Evolutionary conservation across 2,797 vertebrate species (phyloP).

Genomic region (Oreochromis grahami): DNA sequence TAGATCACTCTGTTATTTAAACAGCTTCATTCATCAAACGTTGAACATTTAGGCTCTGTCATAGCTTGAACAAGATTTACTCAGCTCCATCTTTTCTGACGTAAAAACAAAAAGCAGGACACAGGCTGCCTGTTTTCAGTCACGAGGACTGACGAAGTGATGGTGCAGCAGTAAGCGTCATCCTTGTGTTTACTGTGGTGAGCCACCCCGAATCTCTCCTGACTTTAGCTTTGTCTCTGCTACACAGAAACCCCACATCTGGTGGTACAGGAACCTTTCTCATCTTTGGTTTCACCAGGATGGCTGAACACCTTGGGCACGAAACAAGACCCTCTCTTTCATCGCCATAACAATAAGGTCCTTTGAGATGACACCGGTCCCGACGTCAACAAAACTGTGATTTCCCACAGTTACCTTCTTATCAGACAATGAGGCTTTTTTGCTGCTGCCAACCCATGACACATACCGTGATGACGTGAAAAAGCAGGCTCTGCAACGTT

Average conservation of each 20-base stretch:
- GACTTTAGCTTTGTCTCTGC: neutral
- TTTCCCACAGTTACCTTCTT: constrained; percentile 62
- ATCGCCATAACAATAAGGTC: constrained; percentile 56
- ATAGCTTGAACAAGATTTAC: neutral
- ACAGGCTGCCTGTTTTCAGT: constrained; percentile 22
- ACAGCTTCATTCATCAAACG: neutral
- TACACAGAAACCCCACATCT: constrained; percentile 7
- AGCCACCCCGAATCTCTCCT: neutral
- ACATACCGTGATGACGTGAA: constrained; percentile 21
- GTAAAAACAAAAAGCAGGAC: neutral
- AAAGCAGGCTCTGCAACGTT: neutral
- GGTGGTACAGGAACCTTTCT: neutral
- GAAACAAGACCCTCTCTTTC: constrained; percentile 56
- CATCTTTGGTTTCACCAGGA: constrained; percentile 11
- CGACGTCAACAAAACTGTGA: constrained; percentile 46
- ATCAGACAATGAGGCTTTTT: constrained; percentile 47
- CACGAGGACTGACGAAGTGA: constrained; percentile 17
- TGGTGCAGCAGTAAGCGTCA: neutral
- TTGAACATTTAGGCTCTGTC: neutral
- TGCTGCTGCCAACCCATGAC: constrained; percentile 52
- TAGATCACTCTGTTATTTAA: neutral
- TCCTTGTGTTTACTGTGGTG: neutral
- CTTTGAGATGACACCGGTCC: constrained; percentile 50
- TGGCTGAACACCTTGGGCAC: constrained; percentile 61
- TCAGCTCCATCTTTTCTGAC: neutral